A percentile compares a stretch with the other conserved stretches of the same genome.
phyloP scores from a whole-genome alignment of 2,797 vertebrate species.

The Cirrhinus molitorella region DNA sequence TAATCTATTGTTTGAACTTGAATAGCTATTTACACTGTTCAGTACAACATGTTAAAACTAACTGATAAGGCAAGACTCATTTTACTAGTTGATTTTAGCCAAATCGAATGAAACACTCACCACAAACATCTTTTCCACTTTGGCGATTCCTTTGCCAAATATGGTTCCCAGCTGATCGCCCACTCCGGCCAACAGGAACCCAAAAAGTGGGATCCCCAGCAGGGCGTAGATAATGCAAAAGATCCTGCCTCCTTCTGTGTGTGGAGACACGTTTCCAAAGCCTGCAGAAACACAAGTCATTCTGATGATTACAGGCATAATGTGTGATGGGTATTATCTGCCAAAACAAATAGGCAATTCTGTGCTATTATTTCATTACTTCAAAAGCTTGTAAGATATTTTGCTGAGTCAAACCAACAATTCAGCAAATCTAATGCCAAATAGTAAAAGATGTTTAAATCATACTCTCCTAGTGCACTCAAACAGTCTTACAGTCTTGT shows the following conservation, averaged over 20 bases:
- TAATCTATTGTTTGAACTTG: constrained; percentile 2
- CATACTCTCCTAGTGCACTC: not conserved
- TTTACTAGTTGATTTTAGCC: no score
- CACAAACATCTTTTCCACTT: constrained; percentile 96
- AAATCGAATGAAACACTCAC: constrained; percentile 78
- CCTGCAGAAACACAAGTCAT: constrained; percentile 72
- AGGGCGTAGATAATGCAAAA: constrained; percentile 97
- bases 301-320: not conserved
- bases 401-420: not conserved
- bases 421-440: not conserved
- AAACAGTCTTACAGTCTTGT: not conserved
- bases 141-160: constrained; percentile 95
- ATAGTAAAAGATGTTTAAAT: not conserved
- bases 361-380: not conserved
- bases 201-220: constrained; percentile 95
- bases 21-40: not conserved
- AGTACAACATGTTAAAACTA: not conserved
- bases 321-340: not conserved
- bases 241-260: constrained; percentile 93
- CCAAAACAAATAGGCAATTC: not conserved
- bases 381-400: not conserved
- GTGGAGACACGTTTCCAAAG: constrained; percentile 95
- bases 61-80: no score
- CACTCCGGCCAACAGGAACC: constrained; percentile 94
- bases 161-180: constrained; percentile 97